Evolutionary conservation across 2,797 vertebrate species (phyloP).

Genomic region (Euthynnus affinis): DNA sequence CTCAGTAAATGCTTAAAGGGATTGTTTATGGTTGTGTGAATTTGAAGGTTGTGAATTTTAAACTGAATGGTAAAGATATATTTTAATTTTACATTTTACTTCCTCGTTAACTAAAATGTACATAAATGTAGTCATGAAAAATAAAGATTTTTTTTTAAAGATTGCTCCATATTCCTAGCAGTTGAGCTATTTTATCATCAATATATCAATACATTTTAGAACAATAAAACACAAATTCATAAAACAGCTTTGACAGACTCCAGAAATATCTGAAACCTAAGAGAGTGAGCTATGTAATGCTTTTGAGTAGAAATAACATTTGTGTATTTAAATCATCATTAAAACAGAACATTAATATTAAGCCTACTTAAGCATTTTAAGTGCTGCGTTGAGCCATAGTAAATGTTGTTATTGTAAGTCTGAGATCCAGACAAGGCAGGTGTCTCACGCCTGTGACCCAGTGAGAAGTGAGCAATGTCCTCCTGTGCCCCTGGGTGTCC

Average conservation of each 20-base stretch:
- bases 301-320: neutral
- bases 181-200: neutral
- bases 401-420: neutral
- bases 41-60: constrained; percentile 15
- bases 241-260: neutral
- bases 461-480: constrained; percentile 72
- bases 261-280: no score
- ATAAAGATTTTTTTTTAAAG: neutral
- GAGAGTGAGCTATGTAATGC: neutral
- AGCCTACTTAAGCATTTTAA: neutral
- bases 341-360: constrained; percentile 18
- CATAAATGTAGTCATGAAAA: neutral
- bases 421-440: constrained; percentile 28
- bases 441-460: constrained; percentile 49
- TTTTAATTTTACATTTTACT: constrained; percentile 5
- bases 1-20: constrained; percentile 34
- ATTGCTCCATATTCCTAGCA: neutral
- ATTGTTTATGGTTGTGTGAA: constrained; percentile 11
- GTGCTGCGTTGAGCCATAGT: constrained; percentile 4
- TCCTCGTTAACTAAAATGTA: constrained; percentile 9
- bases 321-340: neutral
- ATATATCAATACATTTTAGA: neutral
- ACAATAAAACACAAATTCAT: neutral
- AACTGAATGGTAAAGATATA: neutral
- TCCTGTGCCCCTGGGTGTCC: constrained; percentile 72